phyloP scores from a whole-genome alignment of 2,888 invertebrate genomes.

The Xiphydria camelus region DNA sequence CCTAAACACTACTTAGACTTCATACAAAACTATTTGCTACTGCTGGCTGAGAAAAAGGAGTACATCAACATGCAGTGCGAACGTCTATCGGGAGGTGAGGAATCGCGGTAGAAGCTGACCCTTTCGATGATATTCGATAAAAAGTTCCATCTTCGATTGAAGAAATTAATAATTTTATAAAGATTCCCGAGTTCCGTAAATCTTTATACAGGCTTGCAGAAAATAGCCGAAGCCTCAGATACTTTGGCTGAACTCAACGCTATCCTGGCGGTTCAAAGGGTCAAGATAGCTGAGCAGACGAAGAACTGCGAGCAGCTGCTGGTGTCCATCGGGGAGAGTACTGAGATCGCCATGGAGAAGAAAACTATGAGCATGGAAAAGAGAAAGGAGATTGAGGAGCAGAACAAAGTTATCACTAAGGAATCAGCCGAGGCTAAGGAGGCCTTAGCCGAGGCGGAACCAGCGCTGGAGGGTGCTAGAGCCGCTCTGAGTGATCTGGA shows the following conservation, averaged over 20 bases:
- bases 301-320: constrained; percentile 79
- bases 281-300: constrained; percentile 80
- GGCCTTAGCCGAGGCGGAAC: constrained; percentile 78
- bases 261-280: constrained; percentile 80
- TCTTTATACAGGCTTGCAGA: constrained; percentile 60
- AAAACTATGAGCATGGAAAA: constrained; percentile 80
- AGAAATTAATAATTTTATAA: background rate
- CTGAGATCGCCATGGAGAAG: constrained; percentile 73
- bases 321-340: constrained; percentile 73
- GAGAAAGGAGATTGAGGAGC: constrained; percentile 79
- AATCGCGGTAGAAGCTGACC: constrained; percentile 25
- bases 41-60: constrained; percentile 72
- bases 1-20: constrained; percentile 92
- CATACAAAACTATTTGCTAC: constrained; percentile 75
- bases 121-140: background rate
- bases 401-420: constrained; percentile 75
- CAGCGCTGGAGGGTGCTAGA: constrained; percentile 80
- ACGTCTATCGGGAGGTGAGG: constrained; percentile 46
- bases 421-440: constrained; percentile 86
- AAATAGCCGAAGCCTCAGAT: constrained; percentile 84
- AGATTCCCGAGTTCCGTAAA: too few relatives aligned
- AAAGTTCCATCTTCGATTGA: background rate
- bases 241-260: constrained; percentile 80
- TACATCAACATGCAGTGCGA: constrained; percentile 58
- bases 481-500: constrained; percentile 81